Conservation (phyloP, 2,797 vertebrate species). For the Pseudochaenichthys georgianus region DNA sequence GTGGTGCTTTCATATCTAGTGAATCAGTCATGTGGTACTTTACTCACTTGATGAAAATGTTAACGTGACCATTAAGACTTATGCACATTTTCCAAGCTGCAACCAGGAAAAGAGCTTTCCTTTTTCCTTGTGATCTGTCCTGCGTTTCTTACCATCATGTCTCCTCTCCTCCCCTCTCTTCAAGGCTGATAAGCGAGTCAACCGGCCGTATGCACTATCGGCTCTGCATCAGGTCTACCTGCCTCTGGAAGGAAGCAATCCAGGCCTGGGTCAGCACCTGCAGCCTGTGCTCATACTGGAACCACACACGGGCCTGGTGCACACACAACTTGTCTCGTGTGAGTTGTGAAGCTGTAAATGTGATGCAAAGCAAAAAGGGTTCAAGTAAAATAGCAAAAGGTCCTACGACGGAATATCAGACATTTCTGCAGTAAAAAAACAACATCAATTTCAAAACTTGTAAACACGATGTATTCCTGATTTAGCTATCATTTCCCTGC, state of each 20-base stretch:
- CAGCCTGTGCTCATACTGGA: slow-evolving; percentile 89
- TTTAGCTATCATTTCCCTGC: too few relatives aligned
- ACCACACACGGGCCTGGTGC: slow-evolving; percentile 81
- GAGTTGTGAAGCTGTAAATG: slow-evolving; percentile 42
- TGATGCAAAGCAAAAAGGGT: slow-evolving; percentile 13
- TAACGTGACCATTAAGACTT: not conserved
- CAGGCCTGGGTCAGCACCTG: slow-evolving; percentile 72
- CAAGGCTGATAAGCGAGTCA: slow-evolving; percentile 63
- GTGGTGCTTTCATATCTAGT: slow-evolving; percentile 48
- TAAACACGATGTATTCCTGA: too few relatives aligned
- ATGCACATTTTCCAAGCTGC: not conserved
- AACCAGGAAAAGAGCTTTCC: not conserved
- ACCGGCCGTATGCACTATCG: slow-evolving; percentile 53
- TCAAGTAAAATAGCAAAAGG: not conserved
- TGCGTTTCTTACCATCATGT: slow-evolving; percentile 1
- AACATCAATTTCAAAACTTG: too few relatives aligned
- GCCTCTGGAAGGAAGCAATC: slow-evolving; percentile 66
- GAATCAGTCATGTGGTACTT: slow-evolving; percentile 42
- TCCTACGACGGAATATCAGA: not conserved
- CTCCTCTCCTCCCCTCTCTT: slow-evolving; percentile 6
- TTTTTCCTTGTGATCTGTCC: not conserved
- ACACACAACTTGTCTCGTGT: slow-evolving; percentile 86
- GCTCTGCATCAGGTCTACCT: slow-evolving; percentile 81
- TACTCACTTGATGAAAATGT: slow-evolving; percentile 15
- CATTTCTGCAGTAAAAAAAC: not conserved